Evolutionary conservation across 2,113 vertebrate genomes (phyloP).

Genomic region (Gallinago jamesoni): DNA sequence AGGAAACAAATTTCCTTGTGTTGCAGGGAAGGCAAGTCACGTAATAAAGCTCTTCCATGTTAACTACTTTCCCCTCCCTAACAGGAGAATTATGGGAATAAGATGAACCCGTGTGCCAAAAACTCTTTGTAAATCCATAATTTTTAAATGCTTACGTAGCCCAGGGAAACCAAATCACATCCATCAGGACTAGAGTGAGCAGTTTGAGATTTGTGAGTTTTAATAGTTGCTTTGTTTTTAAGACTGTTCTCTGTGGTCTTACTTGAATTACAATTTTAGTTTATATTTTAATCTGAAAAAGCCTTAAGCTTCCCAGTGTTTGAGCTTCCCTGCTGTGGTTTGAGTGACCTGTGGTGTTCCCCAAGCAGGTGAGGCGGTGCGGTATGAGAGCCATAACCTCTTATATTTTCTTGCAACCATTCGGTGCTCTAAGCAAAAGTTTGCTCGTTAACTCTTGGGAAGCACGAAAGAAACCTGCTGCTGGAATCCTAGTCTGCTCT

Average conservation of each 20-base stretch:
- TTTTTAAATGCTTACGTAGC: constrained; percentile 6
- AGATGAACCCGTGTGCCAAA: constrained; percentile 4
- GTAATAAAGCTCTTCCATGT: background rate
- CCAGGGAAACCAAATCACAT: constrained; percentile 33
- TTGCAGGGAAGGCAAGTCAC: background rate
- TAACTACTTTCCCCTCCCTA: background rate
- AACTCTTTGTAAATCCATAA: background rate
- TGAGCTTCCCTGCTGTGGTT: constrained; percentile 36
- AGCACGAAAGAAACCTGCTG: constrained; percentile 61
- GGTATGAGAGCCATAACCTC: background rate
- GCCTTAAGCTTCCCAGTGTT: constrained; percentile 61
- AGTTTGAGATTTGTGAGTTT: constrained; percentile 1
- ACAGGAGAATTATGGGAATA: background rate
- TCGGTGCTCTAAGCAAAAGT: background rate
- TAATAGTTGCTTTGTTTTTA: constrained; percentile 8
- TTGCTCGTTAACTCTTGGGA: constrained; percentile 20
- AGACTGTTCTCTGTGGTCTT: constrained; percentile 19
- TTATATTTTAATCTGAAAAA: constrained; percentile 43
- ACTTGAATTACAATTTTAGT: constrained; percentile 44
- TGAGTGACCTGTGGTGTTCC: background rate
- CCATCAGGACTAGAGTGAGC: background rate
- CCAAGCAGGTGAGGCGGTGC: background rate
- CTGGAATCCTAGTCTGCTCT: constrained; percentile 52
- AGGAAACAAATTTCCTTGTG: background rate
- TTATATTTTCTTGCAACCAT: background rate